Evolutionary conservation across 1,140 invertebrate species (phyloP), one percentile per base, ranked within the genome.

Genomic region (Hyposmocoma kahamanoa): DNA sequence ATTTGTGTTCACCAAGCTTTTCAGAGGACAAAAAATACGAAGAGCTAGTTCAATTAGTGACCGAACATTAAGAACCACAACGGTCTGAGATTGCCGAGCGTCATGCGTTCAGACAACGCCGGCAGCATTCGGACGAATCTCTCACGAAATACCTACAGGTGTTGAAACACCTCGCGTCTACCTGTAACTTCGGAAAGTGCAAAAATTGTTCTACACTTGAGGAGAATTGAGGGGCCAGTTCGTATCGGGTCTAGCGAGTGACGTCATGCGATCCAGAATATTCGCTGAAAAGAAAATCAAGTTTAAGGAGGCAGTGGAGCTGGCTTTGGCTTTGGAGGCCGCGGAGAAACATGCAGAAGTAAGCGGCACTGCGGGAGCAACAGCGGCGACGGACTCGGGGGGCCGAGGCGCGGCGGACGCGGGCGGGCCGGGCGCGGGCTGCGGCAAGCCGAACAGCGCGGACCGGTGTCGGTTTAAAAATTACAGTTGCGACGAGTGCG

Each of bases 71-170:
- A 22, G 51, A 53, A 32, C 51, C 51, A 5, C 45, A 53, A n/a
- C 38, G 51, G 11, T 53, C 39, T 1, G 51, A 53, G 41, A 53
- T 53, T n/a, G 51, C 45, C n/a, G 45, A 48, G 20, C 39, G 51
- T 22, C 51, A 53, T 32, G 17, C 48, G 13, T 53, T 53, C 38
- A 19, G 52, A 6, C 32, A 30, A 21, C 41, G 42, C 1, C 28
- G 47, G 15, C 46, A 49, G 20, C 17, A 20, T 8, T 32, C 24
- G 22, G 52, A 36, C 19, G 46, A 48, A 20, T 10, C 51, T 15
- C 13, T 50, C 3, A 24, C 1, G 1, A 41, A 48, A 2, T 53
- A 53, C 21, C 45, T 53, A 24, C 51, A 53, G 24, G 32, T 10
- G 8, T 36, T 47, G 17, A 47, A 53, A 19, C 45, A 47, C 18